These are phyloP conservation scores for Tretioscincus oriximinensis DNA, from an alignment of 2,113 vertebrate species.

Conservation along the genomic window DNA sequence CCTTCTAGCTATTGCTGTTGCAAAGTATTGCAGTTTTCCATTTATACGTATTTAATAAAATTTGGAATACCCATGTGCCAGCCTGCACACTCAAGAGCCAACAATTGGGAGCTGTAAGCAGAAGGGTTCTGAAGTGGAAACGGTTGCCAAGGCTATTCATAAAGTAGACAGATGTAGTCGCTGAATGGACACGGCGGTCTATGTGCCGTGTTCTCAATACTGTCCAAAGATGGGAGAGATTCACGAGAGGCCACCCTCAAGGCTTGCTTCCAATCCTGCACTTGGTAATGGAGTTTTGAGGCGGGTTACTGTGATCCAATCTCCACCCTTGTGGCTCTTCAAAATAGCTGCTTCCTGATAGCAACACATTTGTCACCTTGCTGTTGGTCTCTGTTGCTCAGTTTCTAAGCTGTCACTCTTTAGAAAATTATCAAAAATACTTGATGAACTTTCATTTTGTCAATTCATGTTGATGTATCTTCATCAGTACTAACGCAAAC, in stretches of 20 bases:
- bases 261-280: not conserved
- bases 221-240: not conserved
- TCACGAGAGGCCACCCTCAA: not conserved
- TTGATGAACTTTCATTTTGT: not conserved
- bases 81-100: not conserved
- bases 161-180: not conserved
- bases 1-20: not conserved
- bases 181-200: not conserved
- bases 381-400: not conserved
- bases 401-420: not conserved
- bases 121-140: conserved; percentile 2
- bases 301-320: not conserved
- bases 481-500: not conserved
- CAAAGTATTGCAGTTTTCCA: not conserved
- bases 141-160: not conserved
- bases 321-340: not conserved
- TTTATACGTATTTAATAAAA: not conserved
- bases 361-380: not conserved
- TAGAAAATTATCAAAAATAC: not conserved
- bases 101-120: not conserved
- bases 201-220: not conserved
- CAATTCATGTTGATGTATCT: not conserved
- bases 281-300: not conserved
- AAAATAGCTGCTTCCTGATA: not conserved
- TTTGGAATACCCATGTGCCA: not conserved